Percentiles rank a stretch among this genome's conserved stretches.
Evolutionary conservation across 2,888 invertebrate genomes (phyloP).

Genomic region (Itoplectis maculator): DNA sequence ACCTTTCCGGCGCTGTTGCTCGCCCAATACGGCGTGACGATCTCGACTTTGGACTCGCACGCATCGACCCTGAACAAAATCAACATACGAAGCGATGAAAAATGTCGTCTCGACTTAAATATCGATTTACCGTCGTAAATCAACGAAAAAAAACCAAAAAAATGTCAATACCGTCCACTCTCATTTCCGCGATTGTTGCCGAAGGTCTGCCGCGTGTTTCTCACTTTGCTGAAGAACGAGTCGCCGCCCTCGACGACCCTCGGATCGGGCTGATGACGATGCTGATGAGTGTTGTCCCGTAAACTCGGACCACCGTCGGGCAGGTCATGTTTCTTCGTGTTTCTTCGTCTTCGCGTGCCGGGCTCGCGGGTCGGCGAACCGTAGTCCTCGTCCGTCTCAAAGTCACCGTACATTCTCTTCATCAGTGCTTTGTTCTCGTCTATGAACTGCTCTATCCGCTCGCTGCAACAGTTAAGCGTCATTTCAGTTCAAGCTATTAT

Average conservation of each 20-base stretch:
- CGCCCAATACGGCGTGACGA: conserved; percentile 97
- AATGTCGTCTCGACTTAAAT: background rate
- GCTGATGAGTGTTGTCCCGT: conserved; percentile 55
- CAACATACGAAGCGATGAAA: conserved; percentile 17
- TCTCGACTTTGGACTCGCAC: conserved; percentile 96
- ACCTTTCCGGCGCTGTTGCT: conserved; percentile 96
- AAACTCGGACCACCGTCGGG: conserved; percentile 80
- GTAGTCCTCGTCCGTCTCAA: conserved; percentile 88
- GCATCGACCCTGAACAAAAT: conserved; percentile 90
- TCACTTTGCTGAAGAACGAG: conserved; percentile 86
- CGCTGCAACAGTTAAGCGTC: conserved; percentile 86
- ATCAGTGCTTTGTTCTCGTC: conserved; percentile 97
- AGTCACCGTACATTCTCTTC: conserved; percentile 97
- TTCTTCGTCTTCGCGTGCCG: conserved; percentile 75
- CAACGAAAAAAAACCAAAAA: conserved; percentile 14
- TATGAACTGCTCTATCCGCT: conserved; percentile 95
- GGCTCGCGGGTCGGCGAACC: conserved; percentile 85
- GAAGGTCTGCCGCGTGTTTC: conserved; percentile 86
- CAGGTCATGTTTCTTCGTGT: conserved; percentile 73
- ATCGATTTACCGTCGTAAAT: background rate
- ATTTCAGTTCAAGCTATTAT: background rate
- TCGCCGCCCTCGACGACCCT: conserved; percentile 84
- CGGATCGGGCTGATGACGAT: conserved; percentile 77
- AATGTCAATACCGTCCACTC: conserved; percentile 85
- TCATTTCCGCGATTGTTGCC: conserved; percentile 85